A percentile compares a stretch with the other conserved stretches of the same genome.
Conservation (phyloP, 37 sponge, comb jelly and placozoan species). For the Theonella swinhoei region DNA sequence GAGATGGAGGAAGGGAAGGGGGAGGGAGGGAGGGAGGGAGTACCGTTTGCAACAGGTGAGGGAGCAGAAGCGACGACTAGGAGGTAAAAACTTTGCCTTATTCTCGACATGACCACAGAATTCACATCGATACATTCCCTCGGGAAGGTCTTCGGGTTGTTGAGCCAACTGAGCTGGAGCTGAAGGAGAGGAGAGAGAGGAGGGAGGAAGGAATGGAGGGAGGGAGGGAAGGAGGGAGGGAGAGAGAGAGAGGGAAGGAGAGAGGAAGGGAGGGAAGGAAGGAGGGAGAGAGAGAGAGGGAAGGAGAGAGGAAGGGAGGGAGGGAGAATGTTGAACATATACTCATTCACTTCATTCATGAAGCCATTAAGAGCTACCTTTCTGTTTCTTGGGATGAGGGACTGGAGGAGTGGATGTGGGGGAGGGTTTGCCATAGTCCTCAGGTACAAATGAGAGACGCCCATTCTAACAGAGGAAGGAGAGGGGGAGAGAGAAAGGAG, state of each 20-base stretch:
- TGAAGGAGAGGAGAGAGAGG: not conserved
- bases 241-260: not conserved
- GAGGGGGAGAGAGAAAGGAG: not conserved
- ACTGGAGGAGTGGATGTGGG: not conserved
- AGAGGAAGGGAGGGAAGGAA: not conserved
- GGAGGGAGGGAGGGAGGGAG: slow-evolving; percentile 1
- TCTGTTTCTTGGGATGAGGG: not conserved
- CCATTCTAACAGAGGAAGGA: slow-evolving; percentile 32
- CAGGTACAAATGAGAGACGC: slow-evolving; percentile 71
- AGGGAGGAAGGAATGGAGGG: slow-evolving; percentile 2
- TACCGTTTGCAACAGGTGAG: slow-evolving; percentile 75
- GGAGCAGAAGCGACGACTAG: slow-evolving; percentile 66
- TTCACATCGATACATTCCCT: slow-evolving; percentile 53
- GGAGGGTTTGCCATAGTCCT: slow-evolving; percentile 70
- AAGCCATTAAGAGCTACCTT: not conserved
- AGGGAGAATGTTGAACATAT: not conserved
- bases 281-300: not conserved
- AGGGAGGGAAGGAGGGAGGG: not conserved
- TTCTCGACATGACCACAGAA: slow-evolving; percentile 40
- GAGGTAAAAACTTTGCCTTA: slow-evolving; percentile 38
- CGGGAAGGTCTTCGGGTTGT: slow-evolving; percentile 17
- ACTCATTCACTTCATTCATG: too few relatives aligned
- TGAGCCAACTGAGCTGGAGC: not conserved
- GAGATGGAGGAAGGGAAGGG: not conserved
- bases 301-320: not conserved